Evolutionary conservation across 53 echinoderm and acorn worm species (phyloP).

Genomic region (Holothuria leucospilota): DNA sequence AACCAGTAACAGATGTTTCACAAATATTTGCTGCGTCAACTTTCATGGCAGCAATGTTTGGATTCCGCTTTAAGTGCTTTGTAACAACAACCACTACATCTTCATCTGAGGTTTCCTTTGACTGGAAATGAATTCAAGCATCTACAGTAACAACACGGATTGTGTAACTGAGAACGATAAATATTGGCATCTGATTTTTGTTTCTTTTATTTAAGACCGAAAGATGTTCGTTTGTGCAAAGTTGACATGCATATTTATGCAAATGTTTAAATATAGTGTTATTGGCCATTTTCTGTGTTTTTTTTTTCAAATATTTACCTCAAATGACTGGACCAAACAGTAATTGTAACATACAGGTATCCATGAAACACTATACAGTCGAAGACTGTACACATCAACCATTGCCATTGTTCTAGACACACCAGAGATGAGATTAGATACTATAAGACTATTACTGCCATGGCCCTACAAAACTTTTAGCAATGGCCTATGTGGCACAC

Average conservation of each 20-base stretch:
- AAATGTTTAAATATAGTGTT: not conserved
- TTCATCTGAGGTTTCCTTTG: not conserved
- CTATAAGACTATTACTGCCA: no score
- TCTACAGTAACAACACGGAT: not conserved
- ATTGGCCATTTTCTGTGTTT: no score
- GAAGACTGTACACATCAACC: no score
- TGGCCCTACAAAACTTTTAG: no score
- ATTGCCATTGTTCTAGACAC: no score
- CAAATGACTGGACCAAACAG: no score
- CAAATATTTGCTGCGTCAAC: not conserved
- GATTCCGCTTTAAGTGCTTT: not conserved
- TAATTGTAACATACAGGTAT: no score
- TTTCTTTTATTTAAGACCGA: not conserved
- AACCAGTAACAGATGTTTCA: conserved; percentile 12
- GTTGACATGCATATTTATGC: not conserved
- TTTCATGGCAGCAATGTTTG: not conserved
- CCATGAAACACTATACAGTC: no score
- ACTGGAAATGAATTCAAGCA: no score
- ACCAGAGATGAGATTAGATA: no score
- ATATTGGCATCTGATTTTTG: not conserved
- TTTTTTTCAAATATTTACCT: no score
- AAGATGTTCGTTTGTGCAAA: not conserved
- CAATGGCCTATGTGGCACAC: no score
- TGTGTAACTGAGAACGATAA: not conserved
- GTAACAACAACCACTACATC: not conserved